Percentiles rank a stretch among this genome's conserved stretches.
Conservation (phyloP, 2,113 vertebrate genomes). For the Ptyas mucosa region DNA sequence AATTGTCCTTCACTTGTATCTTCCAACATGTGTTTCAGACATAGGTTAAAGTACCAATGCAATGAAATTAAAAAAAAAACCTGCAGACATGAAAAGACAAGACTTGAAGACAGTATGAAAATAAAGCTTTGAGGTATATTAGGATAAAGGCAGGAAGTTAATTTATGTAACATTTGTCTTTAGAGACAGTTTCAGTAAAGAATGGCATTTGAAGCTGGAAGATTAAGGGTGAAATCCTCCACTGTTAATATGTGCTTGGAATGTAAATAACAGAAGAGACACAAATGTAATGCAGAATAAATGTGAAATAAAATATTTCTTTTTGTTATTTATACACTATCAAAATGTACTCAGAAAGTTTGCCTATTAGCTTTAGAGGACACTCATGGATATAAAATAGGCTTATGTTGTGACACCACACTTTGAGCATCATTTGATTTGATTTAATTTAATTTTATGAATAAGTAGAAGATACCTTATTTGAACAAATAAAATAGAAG, state of each 20-base stretch:
- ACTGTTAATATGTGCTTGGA: background rate
- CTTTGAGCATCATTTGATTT: background rate
- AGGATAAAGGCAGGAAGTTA: background rate
- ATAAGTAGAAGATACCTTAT: background rate
- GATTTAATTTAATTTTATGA: background rate
- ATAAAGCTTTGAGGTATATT: background rate
- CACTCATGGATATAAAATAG: background rate
- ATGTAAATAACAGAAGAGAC: background rate
- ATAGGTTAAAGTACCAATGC: background rate
- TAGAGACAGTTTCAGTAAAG: background rate
- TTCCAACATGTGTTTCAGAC: background rate
- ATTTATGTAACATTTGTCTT: constrained; percentile 12
- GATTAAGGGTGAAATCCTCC: background rate
- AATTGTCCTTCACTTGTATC: background rate
- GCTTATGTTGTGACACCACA: background rate
- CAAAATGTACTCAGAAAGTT: background rate
- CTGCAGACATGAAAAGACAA: background rate
- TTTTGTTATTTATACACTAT: background rate
- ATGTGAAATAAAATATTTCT: background rate
- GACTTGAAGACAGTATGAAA: constrained; percentile 7
- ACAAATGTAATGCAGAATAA: background rate
- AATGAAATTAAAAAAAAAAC: background rate
- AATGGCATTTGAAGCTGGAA: background rate
- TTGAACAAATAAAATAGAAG: background rate
- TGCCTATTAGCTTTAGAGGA: background rate